Evolutionary conservation across 2,113 vertebrate species (phyloP), one percentile per base, ranked within the genome.

Genomic region (Tangachromis dhanisi): DNA sequence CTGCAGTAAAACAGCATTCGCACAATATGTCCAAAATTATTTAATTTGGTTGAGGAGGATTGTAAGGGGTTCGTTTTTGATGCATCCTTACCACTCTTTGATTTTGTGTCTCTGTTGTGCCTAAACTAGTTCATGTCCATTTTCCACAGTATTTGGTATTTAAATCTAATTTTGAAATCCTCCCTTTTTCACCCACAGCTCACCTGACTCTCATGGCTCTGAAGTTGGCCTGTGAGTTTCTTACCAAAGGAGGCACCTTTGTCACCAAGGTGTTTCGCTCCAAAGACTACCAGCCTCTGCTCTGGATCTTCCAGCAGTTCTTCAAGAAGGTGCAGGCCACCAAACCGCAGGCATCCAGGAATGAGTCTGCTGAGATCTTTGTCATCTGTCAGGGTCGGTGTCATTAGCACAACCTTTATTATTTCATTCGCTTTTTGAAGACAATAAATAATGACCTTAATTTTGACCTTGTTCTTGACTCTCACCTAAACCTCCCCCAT

Each of bases 281-380:
- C 31, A 97, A 98, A 78, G 99, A 99, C 90, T 99, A 99, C 90
- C 98, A 99, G 90, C 97, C 99, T 0, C 96, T 99, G 2, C 95
- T 99, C 2, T 99, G 99, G 99, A 99, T 99, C 94, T 99, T 99
- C 93, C 98, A 99, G 95, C 98, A 99, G 95, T 97, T 99, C 84
- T 99, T 99, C 93, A 97, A 89, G 85, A 99, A 97, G 73, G 98
- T 99, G 10, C 98, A 98, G 90, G 97, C 98, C 90, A 99, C 99
- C 76, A 99, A 99, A 31, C 99, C 99, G 0, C 99, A 99, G 86
- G 99, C 99, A 0, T 99, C 99, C 2, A 97, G 99, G 76, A 98
- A 98, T 0, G 98, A 99, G 89, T 99, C 98, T 0, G 99, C 99
- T 0, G 99, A 99, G 96, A 99, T 99, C 94, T 99, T 99, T 8